Conservation (phyloP, 2,888 invertebrate genomes). For the Xylota sylvarum region DNA sequence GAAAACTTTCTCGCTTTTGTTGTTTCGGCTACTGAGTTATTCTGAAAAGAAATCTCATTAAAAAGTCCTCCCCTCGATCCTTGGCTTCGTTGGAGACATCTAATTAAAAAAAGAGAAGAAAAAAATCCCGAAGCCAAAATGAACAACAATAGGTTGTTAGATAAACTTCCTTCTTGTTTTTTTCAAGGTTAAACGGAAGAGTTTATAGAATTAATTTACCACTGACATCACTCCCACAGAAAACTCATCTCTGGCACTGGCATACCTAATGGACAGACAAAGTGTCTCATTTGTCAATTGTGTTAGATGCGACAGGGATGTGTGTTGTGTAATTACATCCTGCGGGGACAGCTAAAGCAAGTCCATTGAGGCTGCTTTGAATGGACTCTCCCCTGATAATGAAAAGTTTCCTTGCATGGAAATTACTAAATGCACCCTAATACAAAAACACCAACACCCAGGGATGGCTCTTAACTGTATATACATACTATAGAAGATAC, state of each 20-base stretch:
- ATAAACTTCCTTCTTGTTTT: conserved; percentile 66
- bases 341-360: conserved; percentile 20
- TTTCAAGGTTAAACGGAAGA: conserved; percentile 68
- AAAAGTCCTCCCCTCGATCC: conserved; percentile 47
- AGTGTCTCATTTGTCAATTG: conserved; percentile 68
- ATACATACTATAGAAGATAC: conserved; percentile 8
- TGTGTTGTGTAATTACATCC: conserved; percentile 70
- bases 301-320: conserved; percentile 48
- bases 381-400: conserved; percentile 48
- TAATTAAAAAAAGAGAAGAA: conserved; percentile 69
- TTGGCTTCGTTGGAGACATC: conserved; percentile 40
- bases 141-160: conserved; percentile 73
- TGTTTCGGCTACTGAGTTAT: conserved; percentile 49
- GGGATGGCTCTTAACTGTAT: background rate
- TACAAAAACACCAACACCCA: conserved; percentile 23
- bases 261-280: conserved; percentile 38
- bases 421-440: conserved; percentile 65
- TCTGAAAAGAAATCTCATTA: conserved; percentile 71
- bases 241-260: background rate
- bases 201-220: conserved; percentile 70
- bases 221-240: conserved; percentile 43
- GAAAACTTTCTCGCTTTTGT: conserved; percentile 72
- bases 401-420: conserved; percentile 53
- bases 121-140: conserved; percentile 47
- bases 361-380: conserved; percentile 51